Conservation (phyloP, 2,888 invertebrate genomes). For the Drosophila rellima region DNA sequence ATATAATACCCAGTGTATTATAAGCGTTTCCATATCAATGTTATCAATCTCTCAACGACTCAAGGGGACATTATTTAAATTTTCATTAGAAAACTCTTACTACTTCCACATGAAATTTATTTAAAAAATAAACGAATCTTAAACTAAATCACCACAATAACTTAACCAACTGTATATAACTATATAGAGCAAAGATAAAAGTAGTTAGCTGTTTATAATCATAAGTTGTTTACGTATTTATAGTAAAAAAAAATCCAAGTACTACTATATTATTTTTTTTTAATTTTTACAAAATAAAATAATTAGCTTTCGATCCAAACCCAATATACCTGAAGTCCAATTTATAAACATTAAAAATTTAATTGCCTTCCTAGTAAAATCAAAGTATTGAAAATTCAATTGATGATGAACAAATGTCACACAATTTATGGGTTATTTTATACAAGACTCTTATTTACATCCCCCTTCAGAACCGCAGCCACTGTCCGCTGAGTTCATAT, state of each 20-base stretch:
- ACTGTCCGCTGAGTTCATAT: slow-evolving; percentile 22
- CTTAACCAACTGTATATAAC: background rate
- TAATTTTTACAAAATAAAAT: too few relatives aligned
- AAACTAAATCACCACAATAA: background rate
- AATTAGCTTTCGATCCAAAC: too few relatives aligned
- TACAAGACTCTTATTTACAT: background rate
- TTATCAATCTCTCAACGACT: background rate
- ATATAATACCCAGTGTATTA: background rate
- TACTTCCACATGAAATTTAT: slow-evolving; percentile 33
- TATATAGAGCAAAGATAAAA: background rate
- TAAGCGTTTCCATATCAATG: background rate
- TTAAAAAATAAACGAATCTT: slow-evolving; percentile 41
- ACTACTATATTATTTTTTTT: too few relatives aligned
- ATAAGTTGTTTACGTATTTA: too few relatives aligned
- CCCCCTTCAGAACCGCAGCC: slow-evolving; percentile 24
- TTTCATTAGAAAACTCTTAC: background rate
- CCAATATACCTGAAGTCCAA: too few relatives aligned
- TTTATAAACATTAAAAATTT: too few relatives aligned
- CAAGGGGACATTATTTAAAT: too few relatives aligned
- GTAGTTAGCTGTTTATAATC: background rate
- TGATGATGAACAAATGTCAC: too few relatives aligned
- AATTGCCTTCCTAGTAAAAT: too few relatives aligned
- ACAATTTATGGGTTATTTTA: too few relatives aligned
- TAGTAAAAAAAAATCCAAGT: too few relatives aligned
- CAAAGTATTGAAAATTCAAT: too few relatives aligned